Conservation (phyloP, 2,797 vertebrate genomes). For the Rhinatrema bivittatum region DNA sequence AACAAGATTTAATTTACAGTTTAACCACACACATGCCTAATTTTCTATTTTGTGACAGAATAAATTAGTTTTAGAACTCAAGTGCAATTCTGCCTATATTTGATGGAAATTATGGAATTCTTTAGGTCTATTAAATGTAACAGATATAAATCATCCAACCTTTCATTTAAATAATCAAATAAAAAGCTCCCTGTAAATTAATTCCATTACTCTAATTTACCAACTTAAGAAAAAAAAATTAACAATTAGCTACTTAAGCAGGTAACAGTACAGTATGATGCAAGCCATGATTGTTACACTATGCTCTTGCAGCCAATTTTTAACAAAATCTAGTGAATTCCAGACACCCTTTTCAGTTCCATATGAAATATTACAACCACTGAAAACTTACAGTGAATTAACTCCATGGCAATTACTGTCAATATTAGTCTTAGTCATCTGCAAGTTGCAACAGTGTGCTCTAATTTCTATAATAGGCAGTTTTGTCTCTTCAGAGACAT, state of each 20-base stretch:
- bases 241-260: conserved; percentile 49
- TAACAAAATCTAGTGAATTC: too few species aligned
- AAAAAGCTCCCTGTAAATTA: too few species aligned
- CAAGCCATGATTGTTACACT: conserved; percentile 53
- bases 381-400: too few species aligned
- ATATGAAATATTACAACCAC: too few species aligned
- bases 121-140: conserved; percentile 56
- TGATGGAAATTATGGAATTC: conserved; percentile 48
- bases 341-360: too few species aligned
- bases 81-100: conserved; percentile 66
- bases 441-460: too few species aligned
- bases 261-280: conserved; percentile 53
- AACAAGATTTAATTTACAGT: conserved; percentile 66
- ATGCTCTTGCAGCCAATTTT: too few species aligned
- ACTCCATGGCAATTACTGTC: too few species aligned
- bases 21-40: conserved; percentile 62
- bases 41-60: conserved; percentile 61
- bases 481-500: too few species aligned
- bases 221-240: conserved; percentile 49
- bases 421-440: too few species aligned
- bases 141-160: conserved; percentile 53
- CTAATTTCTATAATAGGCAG: too few species aligned
- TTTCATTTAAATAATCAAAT: conserved; percentile 50
- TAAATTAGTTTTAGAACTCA: conserved; percentile 66
- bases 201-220: too few species aligned